Conservation (phyloP, 2,113 vertebrate genomes). For the Bettongia penicillata region DNA sequence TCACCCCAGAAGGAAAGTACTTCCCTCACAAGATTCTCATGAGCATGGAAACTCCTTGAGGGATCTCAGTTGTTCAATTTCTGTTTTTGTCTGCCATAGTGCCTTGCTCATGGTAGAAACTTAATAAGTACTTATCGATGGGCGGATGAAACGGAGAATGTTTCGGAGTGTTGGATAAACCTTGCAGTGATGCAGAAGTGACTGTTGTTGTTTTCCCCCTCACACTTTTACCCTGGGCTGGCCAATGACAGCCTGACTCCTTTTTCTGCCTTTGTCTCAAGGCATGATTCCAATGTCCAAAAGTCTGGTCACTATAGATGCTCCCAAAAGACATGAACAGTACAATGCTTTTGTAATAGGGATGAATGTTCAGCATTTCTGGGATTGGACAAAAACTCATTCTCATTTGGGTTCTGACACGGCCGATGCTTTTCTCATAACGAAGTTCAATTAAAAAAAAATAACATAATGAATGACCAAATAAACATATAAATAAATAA, state of each 20-base stretch:
- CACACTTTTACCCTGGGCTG: background rate
- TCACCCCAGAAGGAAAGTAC: background rate
- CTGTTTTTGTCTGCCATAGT: background rate
- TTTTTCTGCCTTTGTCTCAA: background rate
- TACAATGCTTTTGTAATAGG: background rate
- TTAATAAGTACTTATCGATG: background rate
- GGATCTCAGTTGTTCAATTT: background rate
- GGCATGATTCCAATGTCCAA: background rate
- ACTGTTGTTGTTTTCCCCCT: background rate
- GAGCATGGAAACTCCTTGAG: background rate
- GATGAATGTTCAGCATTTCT: background rate
- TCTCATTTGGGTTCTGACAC: slow-evolving; percentile 22
- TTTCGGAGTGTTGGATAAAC: background rate
- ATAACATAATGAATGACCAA: background rate
- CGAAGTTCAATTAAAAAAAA: slow-evolving; percentile 19
- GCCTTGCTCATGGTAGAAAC: background rate
- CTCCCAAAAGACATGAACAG: background rate
- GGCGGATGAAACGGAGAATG: background rate
- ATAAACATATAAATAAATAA: background rate
- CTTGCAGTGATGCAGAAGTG: background rate
- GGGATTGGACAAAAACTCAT: background rate
- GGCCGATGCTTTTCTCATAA: background rate
- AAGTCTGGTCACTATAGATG: background rate
- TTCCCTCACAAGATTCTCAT: background rate
- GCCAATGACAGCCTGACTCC: background rate